Conservation (phyloP, 1,140 invertebrate genomes). For the Neodiprion pinetum region DNA sequence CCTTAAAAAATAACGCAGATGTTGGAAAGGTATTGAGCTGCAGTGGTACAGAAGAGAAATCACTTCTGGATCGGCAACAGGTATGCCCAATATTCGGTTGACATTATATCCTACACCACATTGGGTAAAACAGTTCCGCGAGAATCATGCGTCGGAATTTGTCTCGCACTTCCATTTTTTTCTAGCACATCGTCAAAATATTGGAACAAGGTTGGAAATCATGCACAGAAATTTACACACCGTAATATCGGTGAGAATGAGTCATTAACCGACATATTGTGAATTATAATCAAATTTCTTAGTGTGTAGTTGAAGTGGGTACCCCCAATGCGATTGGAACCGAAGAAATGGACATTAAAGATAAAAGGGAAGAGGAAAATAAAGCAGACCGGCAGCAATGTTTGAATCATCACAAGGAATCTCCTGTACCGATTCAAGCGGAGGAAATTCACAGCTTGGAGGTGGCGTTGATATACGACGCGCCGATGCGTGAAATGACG, state of each 20-base stretch:
- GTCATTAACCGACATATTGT: too few relatives aligned
- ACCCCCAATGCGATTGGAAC: slow-evolving; percentile 49
- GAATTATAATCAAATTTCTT: background rate
- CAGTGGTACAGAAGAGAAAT: slow-evolving; percentile 47
- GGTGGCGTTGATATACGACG: slow-evolving; percentile 87
- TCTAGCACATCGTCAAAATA: too few relatives aligned
- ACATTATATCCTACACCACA: too few relatives aligned
- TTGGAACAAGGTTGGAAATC: too few relatives aligned
- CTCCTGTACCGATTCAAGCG: slow-evolving; percentile 36
- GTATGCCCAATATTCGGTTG: slow-evolving; percentile 29
- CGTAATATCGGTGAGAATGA: too few relatives aligned
- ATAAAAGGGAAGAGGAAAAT: slow-evolving; percentile 44
- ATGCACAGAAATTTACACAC: too few relatives aligned
- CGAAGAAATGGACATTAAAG: slow-evolving; percentile 50
- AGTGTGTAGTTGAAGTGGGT: slow-evolving; percentile 59
- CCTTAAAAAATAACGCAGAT: slow-evolving; percentile 33
- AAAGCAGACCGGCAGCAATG: slow-evolving; percentile 40
- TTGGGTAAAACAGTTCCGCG: too few relatives aligned
- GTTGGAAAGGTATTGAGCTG: slow-evolving; percentile 31
- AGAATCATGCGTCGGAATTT: too few relatives aligned
- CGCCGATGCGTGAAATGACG: slow-evolving; percentile 88
- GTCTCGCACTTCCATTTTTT: too few relatives aligned
- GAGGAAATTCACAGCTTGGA: slow-evolving; percentile 79
- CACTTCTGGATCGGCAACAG: slow-evolving; percentile 50
- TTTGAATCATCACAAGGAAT: slow-evolving; percentile 51